Evolutionary conservation across 2,113 vertebrate genomes (phyloP), one percentile per base, ranked within the genome.

Genomic region (Crotophaga sulcirostris): DNA sequence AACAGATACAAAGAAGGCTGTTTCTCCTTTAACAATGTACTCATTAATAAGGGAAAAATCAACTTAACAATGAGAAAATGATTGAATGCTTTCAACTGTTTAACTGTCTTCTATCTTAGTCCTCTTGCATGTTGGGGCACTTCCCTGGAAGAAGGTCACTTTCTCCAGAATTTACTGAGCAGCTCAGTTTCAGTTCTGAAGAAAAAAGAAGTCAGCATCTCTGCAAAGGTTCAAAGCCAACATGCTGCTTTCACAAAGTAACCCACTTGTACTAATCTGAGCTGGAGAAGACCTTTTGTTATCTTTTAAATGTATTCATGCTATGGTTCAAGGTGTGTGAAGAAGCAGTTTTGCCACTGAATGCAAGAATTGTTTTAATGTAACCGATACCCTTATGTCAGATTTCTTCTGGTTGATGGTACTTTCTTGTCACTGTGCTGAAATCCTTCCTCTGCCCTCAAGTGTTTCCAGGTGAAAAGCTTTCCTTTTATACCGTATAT

Each of bases 171-270:
- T 18, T 45, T 0, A 4, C 51, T 66, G 47, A 66, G 59, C 10
- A 55, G 33, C 70, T 15, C 11, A 76, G 82, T 91, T 88, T 79
- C 82, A 92, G 47, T 95, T 95, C 90, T 90, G 64, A 55, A 93
- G 90, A 94, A 94, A 73, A 80, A 75, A 78, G 54, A 54, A 87
- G 66, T 81, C 17, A 31, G 45, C 59, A 36, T 56, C 26, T 63
- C 81, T 87, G 62, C 51, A 25, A 31, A 42, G 64, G 24, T 45
- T 69, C 55, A 60, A 28, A 38, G 59, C 28, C 55, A 17, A 34
- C 58, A 24, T 1, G 2, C 84, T 73, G 63, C 51, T 63, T 77
- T 81, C 31, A 62, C 34, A 62, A 19, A 63, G 47, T 16, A 68
- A 28, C 44, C 19, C 16, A 29, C 34, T 55, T 62, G 8, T 45